Base-by-base conservation (phyloP, 2,888 invertebrate genomes). In the Megaustenia siamemsis region DNA sequence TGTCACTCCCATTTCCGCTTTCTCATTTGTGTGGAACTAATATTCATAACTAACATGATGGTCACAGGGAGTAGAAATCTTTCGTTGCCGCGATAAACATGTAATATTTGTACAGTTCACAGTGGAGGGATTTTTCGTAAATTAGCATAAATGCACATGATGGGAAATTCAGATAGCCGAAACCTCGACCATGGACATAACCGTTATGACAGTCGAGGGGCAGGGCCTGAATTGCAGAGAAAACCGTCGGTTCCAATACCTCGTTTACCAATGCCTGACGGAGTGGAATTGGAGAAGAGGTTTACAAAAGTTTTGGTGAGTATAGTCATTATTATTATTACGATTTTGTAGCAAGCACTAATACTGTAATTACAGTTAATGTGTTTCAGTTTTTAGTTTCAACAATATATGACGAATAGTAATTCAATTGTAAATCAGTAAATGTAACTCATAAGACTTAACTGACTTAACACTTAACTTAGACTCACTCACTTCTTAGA, bases 281-380 rank as follows among this genome's bases (percentile, higher is more conserved):
- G 97, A 86, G 96, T 96, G 90, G 98, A 98, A 95, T 95, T 98
- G 95, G 98, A 98, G 94, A 96, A 96, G 93, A 95, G 98, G 92
- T 98, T 98, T 95, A 97, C 98, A 91, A 98, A 98, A 97, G 98
- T 93, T 87, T 88, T 93, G 92, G 93, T 93, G 88, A 90, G 93
- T 90, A 66, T 73, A 5, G 2, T 21, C 32, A 5, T n/a, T 66
- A 28, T 66, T n/a, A n/a, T n/a, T n/a, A n/a, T n/a, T n/a, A n/a
- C n/a, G n/a, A n/a, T n/a, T n/a, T n/a, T n/a, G n/a, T n/a, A n/a
- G n/a, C n/a, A n/a, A n/a, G n/a, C n/a, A n/a, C n/a, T n/a, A n/a
- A n/a, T n/a, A n/a, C n/a, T n/a, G n/a, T n/a, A n/a, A n/a, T n/a
- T n/a, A n/a, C n/a, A n/a, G n/a, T n/a, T n/a, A n/a, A n/a, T n/a